Percentiles rank a stretch among this genome's conserved stretches.
phyloP scores from a whole-genome alignment of 2,888 invertebrate species.

The Rugalucina vietnamica region DNA sequence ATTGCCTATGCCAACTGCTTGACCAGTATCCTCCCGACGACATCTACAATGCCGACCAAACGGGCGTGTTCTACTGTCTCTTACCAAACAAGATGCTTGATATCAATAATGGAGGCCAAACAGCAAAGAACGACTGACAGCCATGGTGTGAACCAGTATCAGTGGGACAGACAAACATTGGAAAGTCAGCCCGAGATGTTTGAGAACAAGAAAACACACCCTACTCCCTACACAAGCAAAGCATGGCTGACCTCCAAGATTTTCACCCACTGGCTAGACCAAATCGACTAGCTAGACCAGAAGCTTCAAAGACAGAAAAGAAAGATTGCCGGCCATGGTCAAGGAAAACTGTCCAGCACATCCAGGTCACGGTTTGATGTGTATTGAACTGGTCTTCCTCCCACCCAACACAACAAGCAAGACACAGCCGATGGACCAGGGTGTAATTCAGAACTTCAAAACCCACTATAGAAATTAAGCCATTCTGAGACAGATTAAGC shows the following conservation, averaged over 20 bases:
- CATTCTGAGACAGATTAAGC: not conserved
- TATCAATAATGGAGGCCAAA: not conserved
- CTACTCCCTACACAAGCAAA: not conserved
- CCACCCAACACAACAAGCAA: slow-evolving; percentile 65
- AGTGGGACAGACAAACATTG: not conserved
- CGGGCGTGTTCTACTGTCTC: not conserved
- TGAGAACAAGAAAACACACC: not conserved
- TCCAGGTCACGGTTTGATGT: slow-evolving; percentile 50
- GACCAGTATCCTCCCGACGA: not conserved
- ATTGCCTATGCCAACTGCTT: not conserved
- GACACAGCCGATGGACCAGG: slow-evolving; percentile 71
- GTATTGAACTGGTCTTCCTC: slow-evolving; percentile 59
- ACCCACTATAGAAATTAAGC: slow-evolving; percentile 50
- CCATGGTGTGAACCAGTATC: not conserved
- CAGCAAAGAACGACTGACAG: not conserved
- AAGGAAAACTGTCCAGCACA: slow-evolving; percentile 68
- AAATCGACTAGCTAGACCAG: not conserved
- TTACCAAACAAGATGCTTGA: not conserved
- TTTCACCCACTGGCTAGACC: too few species aligned
- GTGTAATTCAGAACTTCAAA: slow-evolving; percentile 62
- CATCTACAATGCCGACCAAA: not conserved
- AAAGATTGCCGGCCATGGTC: slow-evolving; percentile 46
- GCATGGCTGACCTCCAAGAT: not conserved
- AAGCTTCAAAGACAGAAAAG: slow-evolving; percentile 13
- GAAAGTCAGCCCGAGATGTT: not conserved